Evolutionary conservation across 2,888 invertebrate species (phyloP).

Genomic region (Corythucha ciliata): DNA sequence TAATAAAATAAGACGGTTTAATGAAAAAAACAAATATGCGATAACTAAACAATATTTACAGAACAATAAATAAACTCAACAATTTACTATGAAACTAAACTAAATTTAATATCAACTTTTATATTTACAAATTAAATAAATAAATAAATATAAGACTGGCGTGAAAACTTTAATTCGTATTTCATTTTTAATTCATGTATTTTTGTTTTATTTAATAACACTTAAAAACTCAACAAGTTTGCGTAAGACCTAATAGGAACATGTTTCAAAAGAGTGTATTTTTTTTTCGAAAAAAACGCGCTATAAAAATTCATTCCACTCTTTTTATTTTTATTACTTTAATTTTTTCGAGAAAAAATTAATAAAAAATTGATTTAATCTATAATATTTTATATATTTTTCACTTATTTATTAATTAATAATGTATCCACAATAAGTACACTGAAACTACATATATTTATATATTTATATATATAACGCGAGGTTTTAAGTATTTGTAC

Average conservation of each 20-base stretch:
- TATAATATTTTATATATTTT: constrained; percentile 31
- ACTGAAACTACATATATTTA: constrained; percentile 31
- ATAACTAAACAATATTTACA: too few relatives aligned
- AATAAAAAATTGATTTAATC: constrained; percentile 24
- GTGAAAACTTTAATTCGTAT: constrained; percentile 3
- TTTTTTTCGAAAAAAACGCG: constrained; percentile 17
- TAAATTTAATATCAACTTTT: not conserved
- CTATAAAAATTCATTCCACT: constrained; percentile 17
- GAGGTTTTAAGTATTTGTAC: constrained; percentile 29
- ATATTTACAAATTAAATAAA: constrained; percentile 12
- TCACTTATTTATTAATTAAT: constrained; percentile 26
- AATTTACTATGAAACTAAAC: not conserved
- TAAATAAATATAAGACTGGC: not conserved
- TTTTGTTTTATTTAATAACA: too few relatives aligned
- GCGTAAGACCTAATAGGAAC: constrained; percentile 26
- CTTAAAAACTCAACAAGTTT: constrained; percentile 27
- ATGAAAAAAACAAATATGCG: too few relatives aligned
- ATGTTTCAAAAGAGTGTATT: constrained; percentile 21
- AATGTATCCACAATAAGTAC: constrained; percentile 31
- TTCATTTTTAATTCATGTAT: too few relatives aligned
- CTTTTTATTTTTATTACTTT: constrained; percentile 14
- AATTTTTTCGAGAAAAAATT: constrained; percentile 18
- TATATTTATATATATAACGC: constrained; percentile 28
- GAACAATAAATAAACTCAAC: too few relatives aligned
- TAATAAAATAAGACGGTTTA: too few relatives aligned